Conservation (phyloP, 1,140 invertebrate genomes). For the Achatina immaculata region DNA sequence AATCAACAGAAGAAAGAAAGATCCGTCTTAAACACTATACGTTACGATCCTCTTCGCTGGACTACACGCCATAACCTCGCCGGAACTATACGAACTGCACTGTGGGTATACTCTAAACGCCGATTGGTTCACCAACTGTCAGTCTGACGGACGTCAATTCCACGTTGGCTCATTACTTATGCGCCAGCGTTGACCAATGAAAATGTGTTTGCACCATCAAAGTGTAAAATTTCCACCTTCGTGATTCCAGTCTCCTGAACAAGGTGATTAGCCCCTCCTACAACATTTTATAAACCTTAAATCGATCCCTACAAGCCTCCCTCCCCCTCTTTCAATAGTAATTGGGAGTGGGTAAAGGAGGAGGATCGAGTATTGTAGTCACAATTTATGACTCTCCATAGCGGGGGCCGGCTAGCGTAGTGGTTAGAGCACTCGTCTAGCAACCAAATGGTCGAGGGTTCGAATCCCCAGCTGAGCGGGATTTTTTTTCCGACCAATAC, state of each 20-base stretch:
- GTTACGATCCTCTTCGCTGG: slow-evolving; percentile 52
- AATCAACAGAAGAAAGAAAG: background rate
- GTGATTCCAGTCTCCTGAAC: background rate
- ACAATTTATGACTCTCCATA: background rate
- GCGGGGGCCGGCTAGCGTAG: too few species aligned
- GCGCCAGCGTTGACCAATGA: slow-evolving; percentile 20
- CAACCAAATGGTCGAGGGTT: too few species aligned
- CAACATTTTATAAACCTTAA: slow-evolving; percentile 12
- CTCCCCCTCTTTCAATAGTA: too few species aligned
- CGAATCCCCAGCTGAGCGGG: too few species aligned
- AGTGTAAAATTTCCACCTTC: slow-evolving; percentile 37
- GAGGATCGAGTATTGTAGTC: too few species aligned
- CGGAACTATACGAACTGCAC: slow-evolving; percentile 62
- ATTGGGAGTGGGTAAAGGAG: too few species aligned
- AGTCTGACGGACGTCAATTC: background rate
- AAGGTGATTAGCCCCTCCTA: background rate
- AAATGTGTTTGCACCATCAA: background rate
- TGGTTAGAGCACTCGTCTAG: too few species aligned
- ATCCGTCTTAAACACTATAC: slow-evolving; percentile 43
- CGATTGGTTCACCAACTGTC: slow-evolving; percentile 46
- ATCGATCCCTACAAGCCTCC: slow-evolving; percentile 10
- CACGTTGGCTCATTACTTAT: slow-evolving; percentile 40
- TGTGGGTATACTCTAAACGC: slow-evolving; percentile 58
- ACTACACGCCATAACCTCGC: slow-evolving; percentile 41
- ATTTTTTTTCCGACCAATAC: too few species aligned